Percentiles rank a stretch among this genome's conserved stretches.
phyloP scores from a whole-genome alignment of 1,140 invertebrate genomes.

The Batillaria attramentaria region DNA sequence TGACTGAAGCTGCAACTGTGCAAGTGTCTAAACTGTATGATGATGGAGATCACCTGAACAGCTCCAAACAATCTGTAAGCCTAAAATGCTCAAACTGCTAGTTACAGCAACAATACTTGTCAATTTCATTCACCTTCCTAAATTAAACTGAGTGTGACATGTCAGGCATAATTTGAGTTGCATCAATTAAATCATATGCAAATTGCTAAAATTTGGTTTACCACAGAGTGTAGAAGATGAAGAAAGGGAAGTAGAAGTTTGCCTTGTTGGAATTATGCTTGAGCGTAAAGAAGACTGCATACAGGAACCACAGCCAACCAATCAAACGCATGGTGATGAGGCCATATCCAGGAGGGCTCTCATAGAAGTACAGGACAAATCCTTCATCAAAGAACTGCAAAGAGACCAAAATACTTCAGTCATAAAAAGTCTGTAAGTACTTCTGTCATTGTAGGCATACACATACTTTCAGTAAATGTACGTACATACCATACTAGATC shows the following conservation, averaged over 20 bases:
- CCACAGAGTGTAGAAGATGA: conserved; percentile 70
- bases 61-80: too few species aligned
- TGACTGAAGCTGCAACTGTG: too few species aligned
- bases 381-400: conserved; percentile 88
- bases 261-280: conserved; percentile 87
- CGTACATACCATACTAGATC: too few species aligned
- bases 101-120: not conserved
- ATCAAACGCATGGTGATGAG: conserved; percentile 82
- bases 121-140: not conserved
- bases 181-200: not conserved
- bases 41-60: not conserved
- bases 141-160: not conserved
- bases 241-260: conserved; percentile 82
- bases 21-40: not conserved
- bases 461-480: not conserved
- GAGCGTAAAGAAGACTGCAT: conserved; percentile 85
- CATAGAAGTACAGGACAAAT: conserved; percentile 89
- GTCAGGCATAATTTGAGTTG: not conserved
- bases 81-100: too few species aligned
- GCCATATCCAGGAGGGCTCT: conserved; percentile 89
- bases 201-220: conserved; percentile 37
- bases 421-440: not conserved
- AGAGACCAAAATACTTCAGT: not conserved
- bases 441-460: not conserved
- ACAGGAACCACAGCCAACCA: conserved; percentile 89